A percentile compares a stretch with the other conserved stretches of the same genome.
Conservation (phyloP, 2,888 invertebrate species). For the Drosophila histrio region DNA sequence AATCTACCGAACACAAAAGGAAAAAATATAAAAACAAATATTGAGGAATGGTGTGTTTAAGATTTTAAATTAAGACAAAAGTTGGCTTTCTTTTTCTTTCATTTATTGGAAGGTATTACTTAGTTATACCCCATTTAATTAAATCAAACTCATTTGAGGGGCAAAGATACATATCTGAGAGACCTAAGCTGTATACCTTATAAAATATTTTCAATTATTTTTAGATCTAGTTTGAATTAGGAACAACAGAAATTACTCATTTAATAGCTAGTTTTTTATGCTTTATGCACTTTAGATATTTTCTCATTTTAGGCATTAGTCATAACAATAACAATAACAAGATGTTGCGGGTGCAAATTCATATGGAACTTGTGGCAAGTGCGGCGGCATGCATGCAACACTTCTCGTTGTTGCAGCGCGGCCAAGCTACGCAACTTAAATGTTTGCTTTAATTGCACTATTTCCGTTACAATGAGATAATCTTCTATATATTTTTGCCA, state of each 20-base stretch:
- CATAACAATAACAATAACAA: slow-evolving; percentile 40
- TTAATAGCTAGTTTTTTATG: slow-evolving; percentile 43
- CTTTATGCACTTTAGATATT: slow-evolving; percentile 54
- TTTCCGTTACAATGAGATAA: slow-evolving; percentile 82
- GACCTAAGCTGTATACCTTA: not conserved
- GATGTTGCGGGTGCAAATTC: slow-evolving; percentile 21
- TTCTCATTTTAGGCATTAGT: slow-evolving; percentile 45
- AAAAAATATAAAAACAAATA: no score
- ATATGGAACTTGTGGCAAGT: slow-evolving; percentile 36
- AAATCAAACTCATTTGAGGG: not conserved
- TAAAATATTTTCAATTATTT: slow-evolving; percentile 20
- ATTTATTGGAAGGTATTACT: no score
- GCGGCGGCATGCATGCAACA: slow-evolving; percentile 15
- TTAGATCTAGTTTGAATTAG: slow-evolving; percentile 34
- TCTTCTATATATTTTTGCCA: slow-evolving; percentile 40
- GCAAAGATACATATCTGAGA: not conserved
- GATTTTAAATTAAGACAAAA: no score
- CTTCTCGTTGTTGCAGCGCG: slow-evolving; percentile 11
- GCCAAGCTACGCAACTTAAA: slow-evolving; percentile 54
- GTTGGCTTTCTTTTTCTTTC: no score
- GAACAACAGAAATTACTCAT: slow-evolving; percentile 21
- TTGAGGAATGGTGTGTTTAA: no score
- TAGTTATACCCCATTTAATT: no score
- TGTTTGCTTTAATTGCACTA: slow-evolving; percentile 80
- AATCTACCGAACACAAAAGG: no score